A percentile compares a stretch with the other conserved stretches of the same genome.
Conservation (phyloP, 2,113 vertebrate species). For the Chrysochloris asiatica region DNA sequence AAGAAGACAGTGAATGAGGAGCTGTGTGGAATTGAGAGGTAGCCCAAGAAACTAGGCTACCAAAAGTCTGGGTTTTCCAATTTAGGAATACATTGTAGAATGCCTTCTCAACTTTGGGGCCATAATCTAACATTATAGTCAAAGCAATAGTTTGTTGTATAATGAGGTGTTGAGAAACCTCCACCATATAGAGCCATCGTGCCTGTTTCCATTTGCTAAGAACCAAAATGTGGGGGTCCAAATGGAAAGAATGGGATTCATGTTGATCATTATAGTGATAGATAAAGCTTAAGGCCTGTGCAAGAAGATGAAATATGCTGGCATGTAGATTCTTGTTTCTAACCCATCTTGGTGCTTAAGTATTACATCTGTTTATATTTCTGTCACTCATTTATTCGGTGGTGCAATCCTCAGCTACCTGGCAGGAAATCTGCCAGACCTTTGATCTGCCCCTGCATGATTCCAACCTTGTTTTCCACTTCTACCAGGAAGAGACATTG, state of each 20-base stretch:
- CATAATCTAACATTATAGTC: rapidly evolving
- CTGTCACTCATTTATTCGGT: neutral
- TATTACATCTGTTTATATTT: neutral
- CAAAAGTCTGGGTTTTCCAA: neutral
- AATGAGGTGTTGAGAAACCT: neutral
- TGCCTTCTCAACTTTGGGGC: neutral
- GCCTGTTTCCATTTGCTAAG: neutral
- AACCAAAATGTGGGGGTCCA: neutral
- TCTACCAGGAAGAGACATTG: neutral
- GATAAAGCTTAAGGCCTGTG: neutral
- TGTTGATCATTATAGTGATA: rapidly evolving
- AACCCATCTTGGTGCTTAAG: neutral
- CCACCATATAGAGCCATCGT: rapidly evolving
- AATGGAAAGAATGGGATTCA: neutral
- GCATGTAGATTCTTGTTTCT: rapidly evolving
- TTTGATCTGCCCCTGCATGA: neutral
- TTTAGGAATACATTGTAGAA: neutral
- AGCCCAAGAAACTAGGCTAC: rapidly evolving
- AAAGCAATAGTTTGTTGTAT: neutral
- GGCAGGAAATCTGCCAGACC: neutral
- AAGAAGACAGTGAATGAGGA: no score
- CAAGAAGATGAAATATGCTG: neutral
- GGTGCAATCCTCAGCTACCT: neutral
- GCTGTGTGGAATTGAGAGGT: rapidly evolving
- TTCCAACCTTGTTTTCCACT: neutral